Conservation (phyloP, 2,888 invertebrate genomes). For the Pollenia amentaria region DNA sequence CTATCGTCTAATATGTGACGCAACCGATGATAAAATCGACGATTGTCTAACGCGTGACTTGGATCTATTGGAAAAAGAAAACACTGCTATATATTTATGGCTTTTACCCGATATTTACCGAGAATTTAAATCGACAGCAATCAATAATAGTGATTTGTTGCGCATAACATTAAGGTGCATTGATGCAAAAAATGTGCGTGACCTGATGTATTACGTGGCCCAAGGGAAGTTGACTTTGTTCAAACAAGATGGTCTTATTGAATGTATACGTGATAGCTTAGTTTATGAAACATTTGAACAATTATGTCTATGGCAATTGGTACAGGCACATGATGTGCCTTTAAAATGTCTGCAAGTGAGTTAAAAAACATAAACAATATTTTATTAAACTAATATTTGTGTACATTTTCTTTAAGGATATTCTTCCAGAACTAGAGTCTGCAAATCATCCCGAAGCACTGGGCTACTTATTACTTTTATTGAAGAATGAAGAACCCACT, state of each 20-base stretch:
- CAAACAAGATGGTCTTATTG: constrained; percentile 89
- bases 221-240: constrained; percentile 95
- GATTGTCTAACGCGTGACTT: constrained; percentile 88
- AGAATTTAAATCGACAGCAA: constrained; percentile 93
- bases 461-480: constrained; percentile 94
- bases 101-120: constrained; percentile 96
- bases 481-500: constrained; percentile 96
- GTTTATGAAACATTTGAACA: constrained; percentile 99
- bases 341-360: constrained; percentile 91
- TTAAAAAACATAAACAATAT: background rate
- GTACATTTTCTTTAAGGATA: constrained; percentile 79
- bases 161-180: constrained; percentile 95
- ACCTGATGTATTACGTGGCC: constrained; percentile 94
- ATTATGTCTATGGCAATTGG: constrained; percentile 97
- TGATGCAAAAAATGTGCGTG: constrained; percentile 95
- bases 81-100: constrained; percentile 95
- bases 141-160: constrained; percentile 94
- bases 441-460: constrained; percentile 96
- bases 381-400: background rate
- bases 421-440: constrained; percentile 90
- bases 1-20: constrained; percentile 95
- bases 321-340: constrained; percentile 96
- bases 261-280: constrained; percentile 92
- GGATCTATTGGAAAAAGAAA: constrained; percentile 94
- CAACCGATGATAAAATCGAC: constrained; percentile 87